Evolutionary conservation across 2,797 vertebrate genomes (phyloP).

Genomic region (Garrulus glandarius): DNA sequence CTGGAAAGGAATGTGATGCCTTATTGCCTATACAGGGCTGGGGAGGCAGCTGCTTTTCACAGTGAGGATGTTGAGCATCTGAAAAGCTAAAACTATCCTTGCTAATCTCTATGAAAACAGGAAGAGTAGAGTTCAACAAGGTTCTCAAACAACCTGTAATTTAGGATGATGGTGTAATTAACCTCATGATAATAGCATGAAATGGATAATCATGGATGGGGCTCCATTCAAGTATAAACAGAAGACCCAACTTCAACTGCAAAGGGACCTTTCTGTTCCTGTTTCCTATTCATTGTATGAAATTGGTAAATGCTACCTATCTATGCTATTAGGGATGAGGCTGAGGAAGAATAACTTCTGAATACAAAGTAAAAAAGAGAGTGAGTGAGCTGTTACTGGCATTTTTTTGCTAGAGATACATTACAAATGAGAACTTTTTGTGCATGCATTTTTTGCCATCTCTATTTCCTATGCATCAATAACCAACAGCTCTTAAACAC

Average conservation of each 20-base stretch:
- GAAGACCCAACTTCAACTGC: not conserved
- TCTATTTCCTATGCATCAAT: not conserved
- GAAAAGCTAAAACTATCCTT: not conserved
- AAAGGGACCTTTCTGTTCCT: not conserved
- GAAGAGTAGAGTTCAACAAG: not conserved
- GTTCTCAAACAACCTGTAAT: not conserved
- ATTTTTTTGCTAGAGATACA: not conserved
- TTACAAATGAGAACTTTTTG: not conserved
- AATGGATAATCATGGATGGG: not conserved
- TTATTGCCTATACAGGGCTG: accelerated
- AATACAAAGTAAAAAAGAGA: not conserved
- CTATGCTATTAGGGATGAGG: not conserved
- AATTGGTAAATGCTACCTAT: not conserved
- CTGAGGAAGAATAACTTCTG: not conserved
- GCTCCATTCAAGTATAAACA: not conserved
- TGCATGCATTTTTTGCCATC: not conserved
- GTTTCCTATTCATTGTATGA: not conserved
- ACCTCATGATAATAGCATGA: not conserved
- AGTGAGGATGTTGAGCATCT: not conserved
- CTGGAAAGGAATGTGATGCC: not conserved
- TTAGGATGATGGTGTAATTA: not conserved
- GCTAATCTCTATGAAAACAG: not conserved
- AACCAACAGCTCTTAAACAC: not conserved
- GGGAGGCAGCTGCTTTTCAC: not conserved
- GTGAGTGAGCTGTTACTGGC: not conserved